Percentiles rank a stretch among this genome's conserved stretches.
Evolutionary conservation across 2,113 vertebrate species (phyloP).

Genomic region (Channa argus): DNA sequence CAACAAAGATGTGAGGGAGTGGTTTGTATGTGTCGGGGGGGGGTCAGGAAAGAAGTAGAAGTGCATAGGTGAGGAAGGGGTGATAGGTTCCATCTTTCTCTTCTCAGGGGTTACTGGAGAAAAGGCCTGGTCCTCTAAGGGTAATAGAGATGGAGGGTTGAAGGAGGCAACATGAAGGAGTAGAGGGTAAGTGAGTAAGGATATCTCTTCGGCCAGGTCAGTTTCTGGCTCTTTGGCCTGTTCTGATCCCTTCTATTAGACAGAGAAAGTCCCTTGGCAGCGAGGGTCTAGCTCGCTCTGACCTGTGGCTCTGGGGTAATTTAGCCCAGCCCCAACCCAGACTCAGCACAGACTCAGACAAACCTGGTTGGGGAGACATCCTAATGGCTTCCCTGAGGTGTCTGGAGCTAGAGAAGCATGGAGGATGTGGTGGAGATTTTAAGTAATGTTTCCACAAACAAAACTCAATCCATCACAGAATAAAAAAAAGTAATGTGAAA

Average conservation of each 20-base stretch:
- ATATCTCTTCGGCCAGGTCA: constrained; percentile 66
- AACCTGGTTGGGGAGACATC: constrained; percentile 39
- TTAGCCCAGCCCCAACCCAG: constrained; percentile 63
- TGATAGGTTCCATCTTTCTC: constrained; percentile 51
- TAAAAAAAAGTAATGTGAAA: background rate
- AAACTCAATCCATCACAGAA: constrained; percentile 4
- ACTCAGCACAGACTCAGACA: constrained; percentile 60
- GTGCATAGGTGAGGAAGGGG: constrained; percentile 34
- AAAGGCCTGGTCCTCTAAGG: constrained; percentile 46
- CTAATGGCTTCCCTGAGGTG: constrained; percentile 80
- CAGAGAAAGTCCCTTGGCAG: constrained; percentile 59
- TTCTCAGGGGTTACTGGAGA: constrained; percentile 43
- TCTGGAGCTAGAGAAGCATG: constrained; percentile 51
- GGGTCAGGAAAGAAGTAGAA: constrained; percentile 27
- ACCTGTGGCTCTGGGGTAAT: constrained; percentile 80
- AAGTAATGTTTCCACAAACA: constrained; percentile 37
- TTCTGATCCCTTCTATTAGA: constrained; percentile 77
- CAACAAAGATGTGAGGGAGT: constrained; percentile 83
- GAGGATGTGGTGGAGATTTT: constrained; percentile 35
- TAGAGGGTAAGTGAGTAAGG: constrained; percentile 64
- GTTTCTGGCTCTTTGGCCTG: constrained; percentile 68
- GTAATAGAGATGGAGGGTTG: constrained; percentile 31
- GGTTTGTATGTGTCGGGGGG: constrained; percentile 10
- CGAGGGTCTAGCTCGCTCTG: constrained; percentile 62
- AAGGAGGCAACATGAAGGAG: constrained; percentile 40